These are phyloP conservation scores for Graphium colonna DNA, from an alignment of 2,888 invertebrate genomes.

Conservation along the genomic window DNA sequence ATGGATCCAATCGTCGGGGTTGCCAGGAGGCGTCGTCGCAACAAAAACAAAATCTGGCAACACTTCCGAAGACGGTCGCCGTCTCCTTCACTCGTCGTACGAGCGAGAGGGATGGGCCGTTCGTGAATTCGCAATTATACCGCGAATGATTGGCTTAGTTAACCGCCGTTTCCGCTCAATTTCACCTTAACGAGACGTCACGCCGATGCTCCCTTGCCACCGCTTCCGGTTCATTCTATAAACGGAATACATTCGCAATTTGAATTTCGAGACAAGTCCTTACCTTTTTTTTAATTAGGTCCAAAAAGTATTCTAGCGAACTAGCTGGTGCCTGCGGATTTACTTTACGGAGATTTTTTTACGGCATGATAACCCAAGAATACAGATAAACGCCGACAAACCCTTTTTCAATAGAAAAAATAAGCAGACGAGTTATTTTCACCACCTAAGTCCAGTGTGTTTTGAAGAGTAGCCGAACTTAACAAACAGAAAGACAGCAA, in stretches of 20 bases:
- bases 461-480: too few species aligned
- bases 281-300: too few species aligned
- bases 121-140: conserved; percentile 45
- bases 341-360: too few species aligned
- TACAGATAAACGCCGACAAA: too few species aligned
- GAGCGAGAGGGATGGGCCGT: conserved; percentile 36
- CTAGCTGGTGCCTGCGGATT: too few species aligned
- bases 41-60: conserved; percentile 50
- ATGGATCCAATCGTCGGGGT: conserved; percentile 70
- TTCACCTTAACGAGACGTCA: conserved; percentile 33
- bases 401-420: too few species aligned
- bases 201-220: neutral
- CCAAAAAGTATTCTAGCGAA: too few species aligned
- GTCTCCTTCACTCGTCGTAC: conserved; percentile 26
- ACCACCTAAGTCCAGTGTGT: too few species aligned
- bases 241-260: neutral
- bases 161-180: conserved; percentile 53
- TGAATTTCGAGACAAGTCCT: too few species aligned
- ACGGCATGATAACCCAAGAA: too few species aligned
- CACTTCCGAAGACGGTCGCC: conserved; percentile 23
- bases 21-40: conserved; percentile 63
- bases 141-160: conserved; percentile 66
- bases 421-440: too few species aligned
- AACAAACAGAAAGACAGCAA: too few species aligned
- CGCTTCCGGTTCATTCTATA: neutral